Base-by-base conservation (phyloP, 2,888 invertebrate genomes). In the Ormyrus thymus region DNA sequence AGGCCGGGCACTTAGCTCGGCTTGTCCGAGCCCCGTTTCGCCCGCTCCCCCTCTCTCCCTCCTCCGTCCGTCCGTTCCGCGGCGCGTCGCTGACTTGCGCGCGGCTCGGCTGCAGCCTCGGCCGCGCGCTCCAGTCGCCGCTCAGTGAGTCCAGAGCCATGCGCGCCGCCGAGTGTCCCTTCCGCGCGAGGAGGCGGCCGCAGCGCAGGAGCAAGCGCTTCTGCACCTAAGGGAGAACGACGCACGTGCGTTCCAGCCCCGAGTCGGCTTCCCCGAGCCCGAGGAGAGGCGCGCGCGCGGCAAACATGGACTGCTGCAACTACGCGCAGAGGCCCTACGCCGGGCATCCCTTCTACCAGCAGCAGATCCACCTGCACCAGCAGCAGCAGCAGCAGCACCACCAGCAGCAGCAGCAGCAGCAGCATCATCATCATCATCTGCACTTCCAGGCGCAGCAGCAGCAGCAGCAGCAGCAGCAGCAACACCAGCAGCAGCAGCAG, bases 241-340 rank as follows among this genome's bases (percentile, higher is more conserved):
- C 29, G 4, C 29, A 29, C 29, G 29, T 29, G 29, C 29, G 29
- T 29, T 29, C 29, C 3, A 2, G 0, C 29, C 29, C 29, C 29
- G 29, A 29, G 29, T 29, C 29, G 4, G 29, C 3, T 29, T 29
- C 29, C 11, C 13, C 46, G 6, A 43, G 68, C n/a, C 8, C 43
- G 7, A 11, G 10, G 8, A 7, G 56, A 15, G 11, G 13, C 55
- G 15, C 11, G 13, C 53, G 45, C 61, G 53, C 53, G 51, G 71
- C 62, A 13, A 65, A 73, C 6, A 90, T 90, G 90, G 87, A 90
- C 86, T 87, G 87, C 81, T 89, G 89, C 82, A 89, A 89, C 82
- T 89, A 89, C 84, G 86, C 88, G 81, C 89, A 88, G 29, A 29
- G 29, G 83, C 87, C 88, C 74, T 89, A 88, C 82, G 81, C 86